A percentile compares a stretch with the other conserved stretches of the same genome.
phyloP scores from a whole-genome alignment of 2,797 vertebrate species.

The Sebastes cheni region DNA sequence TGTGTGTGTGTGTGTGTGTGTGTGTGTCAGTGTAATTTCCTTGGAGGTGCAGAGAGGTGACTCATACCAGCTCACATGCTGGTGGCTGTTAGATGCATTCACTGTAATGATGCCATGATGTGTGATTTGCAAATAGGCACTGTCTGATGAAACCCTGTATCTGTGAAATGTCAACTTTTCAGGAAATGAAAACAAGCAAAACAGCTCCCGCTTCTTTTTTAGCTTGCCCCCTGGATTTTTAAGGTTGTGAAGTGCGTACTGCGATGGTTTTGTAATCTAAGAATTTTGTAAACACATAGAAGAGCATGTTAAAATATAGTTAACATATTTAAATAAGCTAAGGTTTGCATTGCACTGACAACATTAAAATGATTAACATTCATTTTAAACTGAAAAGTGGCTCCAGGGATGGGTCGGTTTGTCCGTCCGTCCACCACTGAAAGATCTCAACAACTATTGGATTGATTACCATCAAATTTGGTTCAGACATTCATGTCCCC shows the following conservation, averaged over 20 bases:
- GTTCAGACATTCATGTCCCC: too few species aligned
- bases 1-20: constrained; percentile 25
- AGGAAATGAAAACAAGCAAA: constrained; percentile 47
- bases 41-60: constrained; percentile 66
- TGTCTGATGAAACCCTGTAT: constrained; percentile 28
- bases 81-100: constrained; percentile 41
- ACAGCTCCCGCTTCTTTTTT: not conserved
- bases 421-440: not conserved
- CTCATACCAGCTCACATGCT: constrained; percentile 61
- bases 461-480: not conserved
- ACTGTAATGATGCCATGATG: constrained; percentile 44
- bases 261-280: not conserved
- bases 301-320: not conserved
- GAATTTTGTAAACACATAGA: not conserved
- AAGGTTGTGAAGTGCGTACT: not conserved
- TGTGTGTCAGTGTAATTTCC: constrained; percentile 57
- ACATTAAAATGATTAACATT: not conserved
- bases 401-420: not conserved
- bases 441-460: not conserved
- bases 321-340: not conserved
- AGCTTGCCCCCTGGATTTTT: not conserved
- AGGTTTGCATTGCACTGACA: not conserved
- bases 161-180: constrained; percentile 59
- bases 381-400: not conserved
- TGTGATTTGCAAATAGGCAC: constrained; percentile 58